Evolutionary conservation across 2,797 vertebrate genomes (phyloP).

Genomic region (Geotria australis): DNA sequence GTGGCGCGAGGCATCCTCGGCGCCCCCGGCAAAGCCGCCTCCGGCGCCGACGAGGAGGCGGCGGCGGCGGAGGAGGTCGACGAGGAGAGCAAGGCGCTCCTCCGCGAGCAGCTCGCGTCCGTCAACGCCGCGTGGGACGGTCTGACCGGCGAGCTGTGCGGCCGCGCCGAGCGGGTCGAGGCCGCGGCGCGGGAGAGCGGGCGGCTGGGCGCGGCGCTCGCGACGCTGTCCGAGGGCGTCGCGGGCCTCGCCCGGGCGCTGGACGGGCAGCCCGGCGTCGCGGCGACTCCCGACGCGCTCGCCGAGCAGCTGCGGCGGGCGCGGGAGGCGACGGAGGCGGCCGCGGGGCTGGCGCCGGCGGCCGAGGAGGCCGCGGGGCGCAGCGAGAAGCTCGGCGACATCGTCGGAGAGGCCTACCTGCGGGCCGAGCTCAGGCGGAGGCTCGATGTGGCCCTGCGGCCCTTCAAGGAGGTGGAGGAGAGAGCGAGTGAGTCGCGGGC

Average conservation of each 20-base stretch:
- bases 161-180: conserved; percentile 51
- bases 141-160: conserved; percentile 33
- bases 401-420: conserved; percentile 75
- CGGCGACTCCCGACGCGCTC: conserved; percentile 57
- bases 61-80: too few relatives aligned
- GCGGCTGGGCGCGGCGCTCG: conserved; percentile 42
- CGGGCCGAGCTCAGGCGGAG: conserved; percentile 69
- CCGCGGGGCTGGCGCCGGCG: conserved; percentile 36
- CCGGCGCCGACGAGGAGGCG: too few relatives aligned
- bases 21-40: conserved; percentile 5
- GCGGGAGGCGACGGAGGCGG: conserved; percentile 58
- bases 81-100: conserved; percentile 12
- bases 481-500: conserved; percentile 37
- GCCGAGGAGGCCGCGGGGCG: conserved; percentile 36
- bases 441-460: conserved; percentile 41
- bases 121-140: conserved; percentile 54
- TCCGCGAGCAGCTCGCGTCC: conserved; percentile 34
- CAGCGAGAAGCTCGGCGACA: conserved; percentile 40
- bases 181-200: conserved; percentile 57
- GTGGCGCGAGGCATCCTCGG: conserved; percentile 50
- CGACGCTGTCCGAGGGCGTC: conserved; percentile 41
- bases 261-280: conserved; percentile 38
- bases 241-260: conserved; percentile 31
- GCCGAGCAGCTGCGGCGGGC: conserved; percentile 61
- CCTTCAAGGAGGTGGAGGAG: conserved; percentile 61